Conservation (phyloP, 2,113 vertebrate genomes). For the Amphiprion ocellaris region DNA sequence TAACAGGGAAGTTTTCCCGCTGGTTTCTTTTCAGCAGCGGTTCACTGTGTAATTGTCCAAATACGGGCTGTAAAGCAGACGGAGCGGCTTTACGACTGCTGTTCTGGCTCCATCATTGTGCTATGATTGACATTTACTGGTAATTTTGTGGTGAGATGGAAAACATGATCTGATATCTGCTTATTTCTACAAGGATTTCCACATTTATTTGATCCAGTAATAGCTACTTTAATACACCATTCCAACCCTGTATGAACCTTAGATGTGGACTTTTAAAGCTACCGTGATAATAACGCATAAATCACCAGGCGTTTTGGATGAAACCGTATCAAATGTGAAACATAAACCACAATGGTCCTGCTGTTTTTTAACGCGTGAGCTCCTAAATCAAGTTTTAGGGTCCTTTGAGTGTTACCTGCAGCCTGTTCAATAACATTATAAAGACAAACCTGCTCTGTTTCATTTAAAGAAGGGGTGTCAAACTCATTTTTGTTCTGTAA, state of each 20-base stretch:
- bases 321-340: not conserved
- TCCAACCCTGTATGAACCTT: not conserved
- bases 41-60: not conserved
- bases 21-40: not conserved
- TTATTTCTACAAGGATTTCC: constrained; percentile 18
- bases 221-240: not conserved
- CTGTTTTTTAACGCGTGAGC: not conserved
- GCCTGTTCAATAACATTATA: not conserved
- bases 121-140: constrained; percentile 15
- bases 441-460: constrained; percentile 15
- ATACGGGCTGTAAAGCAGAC: constrained; percentile 6
- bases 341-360: not conserved
- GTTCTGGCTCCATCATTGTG: not conserved
- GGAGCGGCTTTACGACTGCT: constrained; percentile 3
- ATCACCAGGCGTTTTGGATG: not conserved
- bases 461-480: not conserved
- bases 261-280: not conserved
- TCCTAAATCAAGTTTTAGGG: not conserved
- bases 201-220: constrained; percentile 1
- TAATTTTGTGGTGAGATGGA: constrained; percentile 5
- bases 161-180: constrained; percentile 19
- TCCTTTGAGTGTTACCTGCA: not conserved
- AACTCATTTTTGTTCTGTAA: too few species aligned
- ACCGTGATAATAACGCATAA: not conserved
- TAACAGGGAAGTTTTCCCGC: not conserved